phyloP scores from a whole-genome alignment of 2,797 vertebrate genomes.

The Monodelphis domestica region DNA sequence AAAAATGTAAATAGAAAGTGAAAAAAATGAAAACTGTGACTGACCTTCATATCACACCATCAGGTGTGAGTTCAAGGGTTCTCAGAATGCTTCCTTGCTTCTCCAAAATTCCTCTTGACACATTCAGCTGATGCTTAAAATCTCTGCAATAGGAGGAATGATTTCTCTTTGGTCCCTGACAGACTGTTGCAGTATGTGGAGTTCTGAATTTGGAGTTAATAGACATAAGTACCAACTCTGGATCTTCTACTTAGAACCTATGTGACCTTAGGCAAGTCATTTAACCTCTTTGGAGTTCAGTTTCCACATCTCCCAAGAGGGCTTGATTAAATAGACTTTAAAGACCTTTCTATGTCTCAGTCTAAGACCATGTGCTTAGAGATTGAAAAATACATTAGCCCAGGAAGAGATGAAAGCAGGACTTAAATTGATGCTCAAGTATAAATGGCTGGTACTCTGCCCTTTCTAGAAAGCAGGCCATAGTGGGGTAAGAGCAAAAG shows the following conservation, averaged over 20 bases:
- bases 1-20: background rate
- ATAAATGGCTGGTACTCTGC: background rate
- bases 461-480: background rate
- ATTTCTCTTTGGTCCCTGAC: background rate
- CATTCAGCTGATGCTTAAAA: background rate
- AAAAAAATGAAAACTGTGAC: background rate
- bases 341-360: background rate
- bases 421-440: background rate
- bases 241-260: background rate
- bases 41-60: background rate
- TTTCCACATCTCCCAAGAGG: background rate
- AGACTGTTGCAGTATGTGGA: background rate
- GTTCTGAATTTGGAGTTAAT: background rate
- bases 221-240: background rate
- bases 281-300: background rate
- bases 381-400: background rate
- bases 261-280: background rate
- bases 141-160: background rate
- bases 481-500: background rate
- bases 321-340: background rate
- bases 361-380: background rate
- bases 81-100: background rate
- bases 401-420: background rate
- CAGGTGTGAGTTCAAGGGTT: background rate
- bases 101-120: background rate